phyloP scores from a whole-genome alignment of 2,888 invertebrate genomes.

The Limnephilus marmoratus region DNA sequence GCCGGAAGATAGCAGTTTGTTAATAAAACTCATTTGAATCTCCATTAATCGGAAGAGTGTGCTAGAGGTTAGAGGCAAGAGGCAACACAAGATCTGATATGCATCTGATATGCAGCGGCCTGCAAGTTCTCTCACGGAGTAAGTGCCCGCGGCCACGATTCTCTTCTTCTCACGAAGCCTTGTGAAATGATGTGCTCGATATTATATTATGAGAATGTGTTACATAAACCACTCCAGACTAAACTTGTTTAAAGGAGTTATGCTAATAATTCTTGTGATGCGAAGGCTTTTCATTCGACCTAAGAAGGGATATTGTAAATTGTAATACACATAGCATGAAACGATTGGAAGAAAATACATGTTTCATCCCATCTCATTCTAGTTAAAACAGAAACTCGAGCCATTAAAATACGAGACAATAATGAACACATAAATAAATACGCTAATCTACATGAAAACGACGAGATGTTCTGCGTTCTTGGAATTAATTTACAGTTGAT shows the following conservation, averaged over 20 bases:
- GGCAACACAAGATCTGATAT: not conserved
- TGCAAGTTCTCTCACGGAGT: constrained; percentile 37
- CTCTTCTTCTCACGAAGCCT: constrained; percentile 38
- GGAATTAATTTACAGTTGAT: not conserved
- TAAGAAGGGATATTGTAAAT: not conserved
- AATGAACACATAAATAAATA: not conserved
- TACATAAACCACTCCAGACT: constrained; percentile 25
- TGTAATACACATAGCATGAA: not conserved
- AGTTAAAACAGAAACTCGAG: not conserved
- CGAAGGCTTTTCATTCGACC: constrained; percentile 24
- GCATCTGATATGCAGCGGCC: constrained; percentile 40
- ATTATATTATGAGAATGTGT: constrained; percentile 44
- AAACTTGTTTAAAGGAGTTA: constrained; percentile 37
- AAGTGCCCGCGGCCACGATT: constrained; percentile 44
- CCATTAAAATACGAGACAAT: not conserved
- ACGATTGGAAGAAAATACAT: not conserved
- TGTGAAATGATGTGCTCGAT: constrained; percentile 43
- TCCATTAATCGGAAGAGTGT: not conserved
- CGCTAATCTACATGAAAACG: not conserved
- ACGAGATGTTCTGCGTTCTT: not conserved
- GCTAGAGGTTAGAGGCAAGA: not conserved
- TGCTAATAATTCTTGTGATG: constrained; percentile 40
- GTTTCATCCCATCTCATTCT: not conserved
- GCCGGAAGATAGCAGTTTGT: not conserved
- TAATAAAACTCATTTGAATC: constrained; percentile 35